Evolutionary conservation across 2,888 invertebrate genomes (phyloP).

Genomic region (Stenchaetothrips biformis): DNA sequence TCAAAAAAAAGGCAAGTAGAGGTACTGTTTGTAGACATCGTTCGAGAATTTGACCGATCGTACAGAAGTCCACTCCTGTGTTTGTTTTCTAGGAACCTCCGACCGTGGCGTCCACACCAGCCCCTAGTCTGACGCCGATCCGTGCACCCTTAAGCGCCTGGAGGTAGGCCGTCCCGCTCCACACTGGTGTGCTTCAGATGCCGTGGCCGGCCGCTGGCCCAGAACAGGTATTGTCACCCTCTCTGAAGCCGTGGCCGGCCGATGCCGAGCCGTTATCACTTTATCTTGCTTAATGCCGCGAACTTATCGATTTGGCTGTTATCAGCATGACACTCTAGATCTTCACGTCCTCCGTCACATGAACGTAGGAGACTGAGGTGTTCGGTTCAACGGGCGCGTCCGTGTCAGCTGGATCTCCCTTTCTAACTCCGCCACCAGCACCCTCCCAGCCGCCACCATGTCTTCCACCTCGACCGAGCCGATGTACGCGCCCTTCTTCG

Average conservation of each 20-base stretch:
- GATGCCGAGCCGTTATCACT: neutral
- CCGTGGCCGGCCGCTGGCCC: too few species aligned
- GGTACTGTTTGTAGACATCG: neutral
- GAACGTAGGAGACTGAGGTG: neutral
- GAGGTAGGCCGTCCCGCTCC: too few species aligned
- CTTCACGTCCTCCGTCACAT: neutral
- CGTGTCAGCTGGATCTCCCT: neutral
- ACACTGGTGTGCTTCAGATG: too few species aligned
- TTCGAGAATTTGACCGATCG: neutral
- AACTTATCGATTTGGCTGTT: neutral
- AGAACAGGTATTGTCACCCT: too few species aligned
- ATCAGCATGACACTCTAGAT: neutral
- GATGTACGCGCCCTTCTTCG: conserved; percentile 97
- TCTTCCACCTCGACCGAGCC: conserved; percentile 50
- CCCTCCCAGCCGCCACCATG: neutral
- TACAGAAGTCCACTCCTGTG: neutral
- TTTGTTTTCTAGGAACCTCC: neutral
- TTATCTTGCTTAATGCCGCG: neutral
- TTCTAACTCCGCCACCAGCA: neutral
- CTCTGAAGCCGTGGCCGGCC: too few species aligned
- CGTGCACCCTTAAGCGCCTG: neutral
- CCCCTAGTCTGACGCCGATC: neutral
- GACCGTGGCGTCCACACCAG: neutral
- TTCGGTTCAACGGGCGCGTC: neutral
- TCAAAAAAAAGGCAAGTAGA: neutral